Evolutionary conservation across 2,797 vertebrate species (phyloP), one percentile per base, ranked within the genome.

Genomic region (Acrossocheilus wenchowensis): DNA sequence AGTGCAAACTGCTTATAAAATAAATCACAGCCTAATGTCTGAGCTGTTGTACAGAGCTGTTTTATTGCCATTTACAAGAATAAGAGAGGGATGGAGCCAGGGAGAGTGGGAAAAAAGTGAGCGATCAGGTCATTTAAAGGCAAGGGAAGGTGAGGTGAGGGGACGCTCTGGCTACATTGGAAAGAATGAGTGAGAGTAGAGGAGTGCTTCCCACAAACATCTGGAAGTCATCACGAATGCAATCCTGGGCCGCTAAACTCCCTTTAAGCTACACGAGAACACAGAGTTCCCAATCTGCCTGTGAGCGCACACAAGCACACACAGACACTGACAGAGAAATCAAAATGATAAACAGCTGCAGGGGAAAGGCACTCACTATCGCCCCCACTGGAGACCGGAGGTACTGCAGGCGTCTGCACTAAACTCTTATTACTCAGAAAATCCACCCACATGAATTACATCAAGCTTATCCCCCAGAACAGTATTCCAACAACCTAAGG

Each of bases 191-290:
- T 73, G 84, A 90, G 89, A 82, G 90, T 89, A 88, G 91, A 86
- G 88, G 91, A 88, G 88, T 71, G 86, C 87, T 80, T 84, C 87
- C 87, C 68, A 71, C 36, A 48, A 85, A 93, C 95, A 95, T 96
- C 95, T 95, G 95, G 95, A 95, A 95, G 91, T 88, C 90, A 94
- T 96, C 78, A 86, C 0, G n/a, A 90, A 89, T 52, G 87, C 79
- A 83, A 80, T 87, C 87, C 92, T 88, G 90, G 89, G 91, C 92
- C 90, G 89, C 87, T 64, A 85, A 90, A 92, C 92, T 92, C 93
- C 90, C 91, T 91, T 91, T 85, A 92, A 89, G 89, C 92, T 93
- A 89, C 87, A 89, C 90, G 92, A 91, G 95, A 93, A 95, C 94
- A 95, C 92, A 89, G 89, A 91, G 94, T 94, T 93, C 95, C 91